Conservation (phyloP, 2,888 invertebrate genomes). For the Antheraea yamamai region DNA sequence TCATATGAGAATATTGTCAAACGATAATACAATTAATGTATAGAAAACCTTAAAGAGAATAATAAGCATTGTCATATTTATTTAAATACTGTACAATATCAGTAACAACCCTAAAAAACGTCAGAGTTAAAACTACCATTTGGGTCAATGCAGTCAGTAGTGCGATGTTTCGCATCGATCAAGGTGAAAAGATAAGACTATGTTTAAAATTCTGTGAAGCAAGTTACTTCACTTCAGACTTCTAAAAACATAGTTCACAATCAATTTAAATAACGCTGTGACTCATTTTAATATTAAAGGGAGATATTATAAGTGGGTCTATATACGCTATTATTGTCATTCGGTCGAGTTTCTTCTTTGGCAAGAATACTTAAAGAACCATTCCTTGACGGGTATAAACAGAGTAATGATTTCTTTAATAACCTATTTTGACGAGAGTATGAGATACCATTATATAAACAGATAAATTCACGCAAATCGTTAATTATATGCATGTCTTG, state of each 20-base stretch:
- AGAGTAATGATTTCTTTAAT: background rate
- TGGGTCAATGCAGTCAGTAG: conserved; percentile 8
- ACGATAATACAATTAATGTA: too few relatives aligned
- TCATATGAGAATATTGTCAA: too few relatives aligned
- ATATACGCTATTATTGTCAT: background rate
- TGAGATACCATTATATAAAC: background rate
- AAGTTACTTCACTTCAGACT: background rate
- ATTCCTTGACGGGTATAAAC: background rate
- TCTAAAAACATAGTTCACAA: background rate
- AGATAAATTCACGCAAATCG: background rate
- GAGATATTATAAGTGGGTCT: background rate
- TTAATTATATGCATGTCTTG: too few relatives aligned
- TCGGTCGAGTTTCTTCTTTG: background rate
- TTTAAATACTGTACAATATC: background rate
- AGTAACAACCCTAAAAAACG: conserved; percentile 1
- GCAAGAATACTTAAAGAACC: background rate
- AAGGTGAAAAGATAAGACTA: background rate
- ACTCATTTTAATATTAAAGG: background rate
- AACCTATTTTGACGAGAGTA: background rate
- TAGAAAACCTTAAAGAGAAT: background rate
- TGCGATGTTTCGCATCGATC: conserved; percentile 4
- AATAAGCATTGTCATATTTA: background rate
- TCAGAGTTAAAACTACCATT: background rate
- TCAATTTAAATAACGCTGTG: background rate
- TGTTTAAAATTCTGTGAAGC: background rate